Base-by-base conservation (phyloP, 2,888 invertebrate genomes). In the Laspeyria flexula region DNA sequence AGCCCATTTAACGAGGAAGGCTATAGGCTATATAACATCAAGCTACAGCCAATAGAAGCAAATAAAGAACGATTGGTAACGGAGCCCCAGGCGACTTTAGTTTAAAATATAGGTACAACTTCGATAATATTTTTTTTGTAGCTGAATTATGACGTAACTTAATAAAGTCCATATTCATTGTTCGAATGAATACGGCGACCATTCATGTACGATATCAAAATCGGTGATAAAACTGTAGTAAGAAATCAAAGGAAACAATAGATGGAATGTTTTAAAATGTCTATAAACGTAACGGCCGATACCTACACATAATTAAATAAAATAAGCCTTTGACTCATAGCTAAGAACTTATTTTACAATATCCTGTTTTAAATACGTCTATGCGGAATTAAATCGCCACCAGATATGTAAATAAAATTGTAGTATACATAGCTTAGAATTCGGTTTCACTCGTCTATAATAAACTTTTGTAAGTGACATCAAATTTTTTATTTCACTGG, bases 241-340 rank as follows among this genome's bases (percentile, higher is more conserved):
- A 64, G 60, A 59, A 65, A 61, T 56, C 55, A 65, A 48, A 48
- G 50, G 16, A 40, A 59, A 62, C 70, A 69, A 69, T 59, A 31
- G 52, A 69, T 49, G 59, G 55, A 62, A 62, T 62, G 63, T 69
- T 65, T 65, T 58, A 55, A 65, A 69, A 65, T 60, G 60, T 59
- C 50, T 55, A 53, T 57, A 68, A 67, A 61, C 48, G 12, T 27
- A 23, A 54, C 52, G 60, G 58, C 53, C 56, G 55, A 53, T 37
- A 16, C 29, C 16, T 43, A 50, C 56, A 47, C 43, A 47, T 54
- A 48, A 57, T 55, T 56, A 54, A 52, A 58, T 41, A 42, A 44
- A 45, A 58, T 55, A 54, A 55, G 47, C 34, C 43, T 59, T 55
- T 54, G 58, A 55, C 31, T 61, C 65, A 58, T 51, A 45, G 45